Percentiles rank a stretch among this genome's conserved stretches.
phyloP scores from a whole-genome alignment of 2,113 vertebrate genomes.

The Cephalopterus ornatus region DNA sequence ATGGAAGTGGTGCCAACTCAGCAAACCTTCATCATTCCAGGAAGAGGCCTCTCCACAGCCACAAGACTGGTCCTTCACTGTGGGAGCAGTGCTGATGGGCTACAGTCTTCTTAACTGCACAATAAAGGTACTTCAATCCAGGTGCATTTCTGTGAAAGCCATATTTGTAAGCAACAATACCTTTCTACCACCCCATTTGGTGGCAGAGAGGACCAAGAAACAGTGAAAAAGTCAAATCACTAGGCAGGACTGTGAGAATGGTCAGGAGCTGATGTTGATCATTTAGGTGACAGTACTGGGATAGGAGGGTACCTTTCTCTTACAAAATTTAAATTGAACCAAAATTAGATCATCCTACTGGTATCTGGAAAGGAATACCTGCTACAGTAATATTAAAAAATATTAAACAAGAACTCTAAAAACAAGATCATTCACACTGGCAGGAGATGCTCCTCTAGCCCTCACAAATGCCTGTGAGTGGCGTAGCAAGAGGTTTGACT shows the following conservation, averaged over 20 bases:
- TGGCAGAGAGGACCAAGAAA: not conserved
- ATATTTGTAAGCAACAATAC: not conserved
- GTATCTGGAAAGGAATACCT: not conserved
- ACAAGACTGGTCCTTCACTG: fast-evolving
- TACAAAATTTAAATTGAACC: not conserved
- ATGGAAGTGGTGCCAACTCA: not conserved
- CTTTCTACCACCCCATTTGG: not conserved
- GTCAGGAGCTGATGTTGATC: not conserved
- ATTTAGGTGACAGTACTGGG: not conserved
- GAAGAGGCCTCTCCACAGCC: not conserved
- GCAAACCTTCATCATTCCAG: not conserved
- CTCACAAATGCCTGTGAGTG: not conserved
- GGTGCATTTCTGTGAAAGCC: not conserved
- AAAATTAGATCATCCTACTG: not conserved
- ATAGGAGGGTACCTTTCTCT: not conserved
- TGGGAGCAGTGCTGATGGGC: not conserved
- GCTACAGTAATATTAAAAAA: not conserved
- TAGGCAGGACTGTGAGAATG: not conserved
- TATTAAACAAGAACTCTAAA: not conserved
- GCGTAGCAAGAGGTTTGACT: not conserved
- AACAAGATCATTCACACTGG: not conserved
- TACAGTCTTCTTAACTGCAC: not conserved
- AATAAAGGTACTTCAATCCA: not conserved
- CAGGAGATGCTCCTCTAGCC: not conserved
- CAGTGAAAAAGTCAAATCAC: not conserved